These are phyloP conservation scores for Pelagia noctiluca DNA, from an alignment of 30 jellyfish, hydroid and myxozoan species.

Conservation along the genomic window DNA sequence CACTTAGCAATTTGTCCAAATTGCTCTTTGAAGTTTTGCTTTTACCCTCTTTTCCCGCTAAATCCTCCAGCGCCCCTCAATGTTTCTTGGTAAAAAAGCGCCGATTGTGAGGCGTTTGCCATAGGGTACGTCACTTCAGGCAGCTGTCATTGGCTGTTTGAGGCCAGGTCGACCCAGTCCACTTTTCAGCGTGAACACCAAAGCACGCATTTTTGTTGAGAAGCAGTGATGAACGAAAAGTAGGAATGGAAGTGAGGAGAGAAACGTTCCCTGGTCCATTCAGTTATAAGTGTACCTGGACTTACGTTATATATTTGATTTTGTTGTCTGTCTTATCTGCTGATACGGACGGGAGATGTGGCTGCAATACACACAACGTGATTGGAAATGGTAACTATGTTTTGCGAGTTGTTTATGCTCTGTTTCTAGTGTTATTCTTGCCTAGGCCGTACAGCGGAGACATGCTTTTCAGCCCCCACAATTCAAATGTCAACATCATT, in stretches of 20 bases:
- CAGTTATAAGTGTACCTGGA: slow-evolving; percentile 19
- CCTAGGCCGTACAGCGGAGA: too few species aligned
- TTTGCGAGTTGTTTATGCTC: neutral
- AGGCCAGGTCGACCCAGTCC: neutral
- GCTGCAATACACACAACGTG: slow-evolving; percentile 51
- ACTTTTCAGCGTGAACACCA: slow-evolving; percentile 8
- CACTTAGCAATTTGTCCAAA: too few species aligned
- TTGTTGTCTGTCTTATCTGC: slow-evolving; percentile 47
- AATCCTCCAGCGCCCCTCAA: too few species aligned
- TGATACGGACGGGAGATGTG: slow-evolving; percentile 74
- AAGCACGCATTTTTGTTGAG: slow-evolving; percentile 23
- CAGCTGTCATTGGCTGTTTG: neutral
- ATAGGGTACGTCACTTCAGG: neutral
- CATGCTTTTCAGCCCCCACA: too few species aligned
- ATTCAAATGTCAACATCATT: too few species aligned
- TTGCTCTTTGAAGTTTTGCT: too few species aligned
- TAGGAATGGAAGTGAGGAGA: slow-evolving; percentile 38
- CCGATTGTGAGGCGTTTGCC: neutral
- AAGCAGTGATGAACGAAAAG: slow-evolving; percentile 60
- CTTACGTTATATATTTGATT: slow-evolving; percentile 30
- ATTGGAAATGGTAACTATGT: slow-evolving; percentile 62
- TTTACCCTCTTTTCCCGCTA: too few species aligned
- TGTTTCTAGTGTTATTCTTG: too few species aligned
- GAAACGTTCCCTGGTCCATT: slow-evolving; percentile 1
- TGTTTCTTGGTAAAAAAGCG: too few species aligned